phyloP scores from a whole-genome alignment of 2,797 vertebrate genomes.

The Acridotheres tristis region DNA sequence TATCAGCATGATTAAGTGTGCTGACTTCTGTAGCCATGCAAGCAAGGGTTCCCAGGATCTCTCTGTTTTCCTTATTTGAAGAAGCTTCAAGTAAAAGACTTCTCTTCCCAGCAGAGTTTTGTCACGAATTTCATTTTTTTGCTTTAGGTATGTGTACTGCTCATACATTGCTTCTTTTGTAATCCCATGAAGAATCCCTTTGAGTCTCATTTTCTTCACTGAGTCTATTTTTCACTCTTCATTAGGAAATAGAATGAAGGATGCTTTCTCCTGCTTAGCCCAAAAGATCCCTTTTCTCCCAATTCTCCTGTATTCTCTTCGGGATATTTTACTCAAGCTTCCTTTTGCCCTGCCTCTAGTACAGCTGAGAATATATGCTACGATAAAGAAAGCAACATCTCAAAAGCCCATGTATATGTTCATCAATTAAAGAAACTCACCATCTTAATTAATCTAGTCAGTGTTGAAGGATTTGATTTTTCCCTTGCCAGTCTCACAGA shows the following conservation, averaged over 20 bases:
- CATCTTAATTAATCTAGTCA: background rate
- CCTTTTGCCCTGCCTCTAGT: background rate
- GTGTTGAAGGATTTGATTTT: background rate
- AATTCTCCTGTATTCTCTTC: background rate
- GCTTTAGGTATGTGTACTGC: background rate
- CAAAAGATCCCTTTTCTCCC: background rate
- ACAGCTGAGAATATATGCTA: background rate
- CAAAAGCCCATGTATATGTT: background rate
- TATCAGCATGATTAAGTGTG: background rate
- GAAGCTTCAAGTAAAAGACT: background rate
- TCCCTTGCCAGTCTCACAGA: background rate
- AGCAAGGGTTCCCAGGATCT: background rate
- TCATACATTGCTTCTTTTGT: background rate
- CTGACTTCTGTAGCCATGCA: background rate
- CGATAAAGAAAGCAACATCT: background rate
- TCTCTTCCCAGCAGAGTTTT: background rate
- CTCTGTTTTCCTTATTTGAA: background rate
- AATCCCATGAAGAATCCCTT: background rate
- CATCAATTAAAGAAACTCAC: background rate
- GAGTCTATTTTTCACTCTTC: background rate
- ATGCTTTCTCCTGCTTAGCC: background rate
- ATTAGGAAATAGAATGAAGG: background rate
- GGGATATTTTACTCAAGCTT: background rate
- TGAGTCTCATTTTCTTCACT: background rate
- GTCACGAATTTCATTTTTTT: fast-evolving